phyloP scores from a whole-genome alignment of 2,888 invertebrate species.

The Vesta saturnalis region DNA sequence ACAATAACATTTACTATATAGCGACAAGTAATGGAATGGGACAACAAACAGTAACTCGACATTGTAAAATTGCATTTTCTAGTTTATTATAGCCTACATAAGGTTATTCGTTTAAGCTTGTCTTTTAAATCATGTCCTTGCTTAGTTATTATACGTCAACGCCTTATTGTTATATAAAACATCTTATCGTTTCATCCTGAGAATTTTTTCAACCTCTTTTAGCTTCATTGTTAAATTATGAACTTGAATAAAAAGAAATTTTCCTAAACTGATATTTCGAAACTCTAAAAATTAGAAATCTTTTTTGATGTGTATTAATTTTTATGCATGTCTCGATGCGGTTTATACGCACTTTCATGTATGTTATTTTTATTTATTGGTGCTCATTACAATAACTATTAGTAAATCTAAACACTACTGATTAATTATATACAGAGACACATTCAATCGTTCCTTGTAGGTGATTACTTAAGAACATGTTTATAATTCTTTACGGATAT shows the following conservation, averaged over 20 bases:
- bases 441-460: too few relatives aligned
- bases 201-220: too few relatives aligned
- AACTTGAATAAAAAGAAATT: not conserved
- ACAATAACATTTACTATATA: conserved; percentile 2
- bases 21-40: conserved; percentile 2
- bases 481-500: too few relatives aligned
- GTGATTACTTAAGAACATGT: not conserved
- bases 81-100: not conserved
- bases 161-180: not conserved
- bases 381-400: too few relatives aligned
- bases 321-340: not conserved
- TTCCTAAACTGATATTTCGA: too few relatives aligned
- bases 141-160: not conserved
- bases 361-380: too few relatives aligned
- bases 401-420: too few relatives aligned
- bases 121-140: not conserved
- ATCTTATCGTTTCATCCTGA: too few relatives aligned
- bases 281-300: not conserved
- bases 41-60: not conserved
- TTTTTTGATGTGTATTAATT: not conserved
- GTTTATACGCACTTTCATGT: not conserved
- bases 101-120: not conserved
- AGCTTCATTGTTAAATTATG: too few relatives aligned
- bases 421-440: too few relatives aligned
- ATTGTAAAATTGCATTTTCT: not conserved